Conservation (phyloP, 1,140 invertebrate genomes). For the Lutraria rhynchaena region DNA sequence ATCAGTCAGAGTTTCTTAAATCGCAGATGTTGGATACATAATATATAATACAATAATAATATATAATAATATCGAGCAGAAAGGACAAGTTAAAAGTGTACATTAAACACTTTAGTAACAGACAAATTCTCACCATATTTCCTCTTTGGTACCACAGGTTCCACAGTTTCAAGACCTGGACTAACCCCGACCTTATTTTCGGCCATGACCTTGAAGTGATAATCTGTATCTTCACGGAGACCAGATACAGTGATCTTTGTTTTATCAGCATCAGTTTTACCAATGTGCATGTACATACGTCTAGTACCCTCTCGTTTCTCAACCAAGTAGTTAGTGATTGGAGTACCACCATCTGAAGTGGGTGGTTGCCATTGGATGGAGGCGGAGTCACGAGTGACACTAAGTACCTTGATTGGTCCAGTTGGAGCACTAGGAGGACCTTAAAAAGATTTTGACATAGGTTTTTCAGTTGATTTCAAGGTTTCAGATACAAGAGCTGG, state of each 20-base stretch:
- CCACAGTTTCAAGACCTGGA: slow-evolving; percentile 93
- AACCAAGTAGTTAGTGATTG: slow-evolving; percentile 80
- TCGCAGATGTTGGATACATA: too few relatives aligned
- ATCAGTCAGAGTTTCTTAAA: too few relatives aligned
- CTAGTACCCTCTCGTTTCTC: slow-evolving; percentile 85
- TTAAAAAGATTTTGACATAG: too few relatives aligned
- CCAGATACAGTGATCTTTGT: slow-evolving; percentile 92
- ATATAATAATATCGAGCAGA: too few relatives aligned
- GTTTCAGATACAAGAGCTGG: too few relatives aligned
- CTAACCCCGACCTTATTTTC: slow-evolving; percentile 99
- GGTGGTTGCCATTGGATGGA: slow-evolving; percentile 80
- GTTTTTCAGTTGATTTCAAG: too few relatives aligned
- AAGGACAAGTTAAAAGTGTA: too few relatives aligned
- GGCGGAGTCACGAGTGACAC: slow-evolving; percentile 82
- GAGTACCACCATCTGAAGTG: slow-evolving; percentile 78
- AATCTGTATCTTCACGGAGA: slow-evolving; percentile 96
- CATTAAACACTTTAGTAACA: too few relatives aligned
- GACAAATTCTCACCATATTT: slow-evolving; percentile 91
- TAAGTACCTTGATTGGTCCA: slow-evolving; percentile 89
- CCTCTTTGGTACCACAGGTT: slow-evolving; percentile 96
- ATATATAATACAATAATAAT: too few relatives aligned
- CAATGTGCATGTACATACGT: slow-evolving; percentile 94
- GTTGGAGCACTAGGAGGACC: slow-evolving; percentile 94
- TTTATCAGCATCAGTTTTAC: slow-evolving; percentile 68
- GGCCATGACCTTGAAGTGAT: slow-evolving; percentile 98